Percentiles rank a stretch among this genome's conserved stretches.
Evolutionary conservation across 2,113 vertebrate species (phyloP).

Genomic region (Epinephelus cyanopodus): DNA sequence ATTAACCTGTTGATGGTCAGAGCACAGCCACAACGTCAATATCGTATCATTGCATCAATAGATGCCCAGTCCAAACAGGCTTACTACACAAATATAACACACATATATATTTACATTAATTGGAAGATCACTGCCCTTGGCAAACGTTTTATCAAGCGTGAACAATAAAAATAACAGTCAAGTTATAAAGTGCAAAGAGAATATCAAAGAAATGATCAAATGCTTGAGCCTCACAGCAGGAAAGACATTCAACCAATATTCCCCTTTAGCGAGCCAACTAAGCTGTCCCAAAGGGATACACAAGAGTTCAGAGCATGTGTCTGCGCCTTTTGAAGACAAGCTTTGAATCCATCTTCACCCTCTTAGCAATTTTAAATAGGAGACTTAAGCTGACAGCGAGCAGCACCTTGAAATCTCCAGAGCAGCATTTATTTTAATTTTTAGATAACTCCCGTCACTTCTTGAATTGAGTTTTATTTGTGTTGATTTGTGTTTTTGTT

Average conservation of each 20-base stretch:
- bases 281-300: conserved; percentile 24
- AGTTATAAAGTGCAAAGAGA: neutral
- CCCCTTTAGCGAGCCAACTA: conserved; percentile 8
- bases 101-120: neutral
- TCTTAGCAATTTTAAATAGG: conserved; percentile 24
- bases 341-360: conserved; percentile 21
- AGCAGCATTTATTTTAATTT: conserved; percentile 9
- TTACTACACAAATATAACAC: no score
- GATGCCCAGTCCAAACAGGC: no score
- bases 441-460: conserved; percentile 4
- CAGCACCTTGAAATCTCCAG: conserved; percentile 23
- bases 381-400: conserved; percentile 22
- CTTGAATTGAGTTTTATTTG: neutral
- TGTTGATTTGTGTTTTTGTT: neutral
- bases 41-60: no score
- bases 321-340: conserved; percentile 38
- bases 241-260: neutral
- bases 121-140: neutral
- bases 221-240: neutral
- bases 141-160: neutral
- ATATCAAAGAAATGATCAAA: neutral
- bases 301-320: conserved; percentile 44
- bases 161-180: neutral
- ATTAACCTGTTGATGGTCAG: neutral
- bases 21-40: neutral